phyloP scores from a whole-genome alignment of 2,888 invertebrate species.

The Polyommatus iphigenia region DNA sequence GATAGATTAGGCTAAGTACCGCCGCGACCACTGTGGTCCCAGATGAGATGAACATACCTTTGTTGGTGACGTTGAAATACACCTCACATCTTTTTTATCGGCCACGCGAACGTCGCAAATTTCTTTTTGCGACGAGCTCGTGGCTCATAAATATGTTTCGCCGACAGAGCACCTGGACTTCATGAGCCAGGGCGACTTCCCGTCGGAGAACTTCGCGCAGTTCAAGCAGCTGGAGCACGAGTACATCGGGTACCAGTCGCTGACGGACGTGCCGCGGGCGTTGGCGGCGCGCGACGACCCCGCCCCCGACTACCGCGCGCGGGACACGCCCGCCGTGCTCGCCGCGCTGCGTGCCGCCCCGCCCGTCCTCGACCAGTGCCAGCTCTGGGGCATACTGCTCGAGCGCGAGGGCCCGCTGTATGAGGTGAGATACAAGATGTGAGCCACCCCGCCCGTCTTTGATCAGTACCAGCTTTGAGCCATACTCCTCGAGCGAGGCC shows the following conservation, averaged over 20 bases:
- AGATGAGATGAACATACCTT: too few species aligned
- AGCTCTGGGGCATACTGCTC: conserved; percentile 90
- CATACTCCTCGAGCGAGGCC: too few species aligned
- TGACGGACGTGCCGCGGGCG: conserved; percentile 95
- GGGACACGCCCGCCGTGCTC: conserved; percentile 87
- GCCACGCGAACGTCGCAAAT: too few species aligned
- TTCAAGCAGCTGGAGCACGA: conserved; percentile 95
- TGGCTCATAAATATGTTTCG: not conserved
- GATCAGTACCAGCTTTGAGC: too few species aligned
- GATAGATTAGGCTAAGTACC: too few species aligned
- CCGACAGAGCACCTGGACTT: conserved; percentile 96
- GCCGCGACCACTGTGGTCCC: too few species aligned
- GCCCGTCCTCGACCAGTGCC: conserved; percentile 89
- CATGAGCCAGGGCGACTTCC: conserved; percentile 90
- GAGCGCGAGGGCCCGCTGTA: conserved; percentile 90
- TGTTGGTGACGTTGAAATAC: too few species aligned
- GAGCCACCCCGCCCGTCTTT: too few species aligned
- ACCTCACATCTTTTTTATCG: not conserved
- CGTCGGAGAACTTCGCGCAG: conserved; percentile 87
- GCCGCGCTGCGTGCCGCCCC: conserved; percentile 84
- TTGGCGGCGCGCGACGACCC: conserved; percentile 86
- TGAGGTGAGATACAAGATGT: conserved; percentile 75
- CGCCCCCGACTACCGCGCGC: conserved; percentile 78
- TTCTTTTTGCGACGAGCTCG: too few species aligned
- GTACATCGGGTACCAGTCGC: conserved; percentile 96